Percentiles rank a stretch among this genome's conserved stretches.
These are phyloP conservation scores for Drusus annulatus DNA, from an alignment of 1,140 invertebrate species.

Conservation along the genomic window DNA sequence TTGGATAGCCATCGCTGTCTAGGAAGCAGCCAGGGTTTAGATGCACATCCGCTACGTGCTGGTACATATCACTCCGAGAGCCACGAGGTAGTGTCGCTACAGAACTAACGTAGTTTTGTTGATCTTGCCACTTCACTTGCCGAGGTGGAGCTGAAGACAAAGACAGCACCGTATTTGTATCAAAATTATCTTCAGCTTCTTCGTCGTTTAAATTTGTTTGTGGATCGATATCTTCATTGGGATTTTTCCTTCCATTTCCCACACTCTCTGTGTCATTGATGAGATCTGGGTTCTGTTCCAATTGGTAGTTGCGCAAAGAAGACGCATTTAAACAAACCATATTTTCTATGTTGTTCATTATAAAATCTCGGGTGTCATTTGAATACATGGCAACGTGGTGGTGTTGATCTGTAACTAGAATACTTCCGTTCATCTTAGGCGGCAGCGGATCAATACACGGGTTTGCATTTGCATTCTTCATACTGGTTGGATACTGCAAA, in stretches of 20 bases:
- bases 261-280: conserved; percentile 82
- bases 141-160: conserved; percentile 61
- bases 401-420: conserved; percentile 68
- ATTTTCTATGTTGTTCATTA: conserved; percentile 58
- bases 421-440: conserved; percentile 67
- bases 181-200: conserved; percentile 56
- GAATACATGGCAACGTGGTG: conserved; percentile 68
- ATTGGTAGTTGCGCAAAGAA: conserved; percentile 71
- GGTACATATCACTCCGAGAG: conserved; percentile 69
- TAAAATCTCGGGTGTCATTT: conserved; percentile 56
- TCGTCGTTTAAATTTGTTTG: conserved; percentile 54
- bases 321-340: conserved; percentile 50
- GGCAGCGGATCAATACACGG: conserved; percentile 56
- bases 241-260: conserved; percentile 75
- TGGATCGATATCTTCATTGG: conserved; percentile 66
- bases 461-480: conserved; percentile 64
- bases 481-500: conserved; percentile 68
- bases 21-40: conserved; percentile 78
- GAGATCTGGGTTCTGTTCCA: conserved; percentile 82
- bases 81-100: conserved; percentile 70
- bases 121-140: conserved; percentile 71
- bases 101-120: conserved; percentile 60
- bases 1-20: conserved; percentile 83
- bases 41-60: conserved; percentile 78
- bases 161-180: conserved; percentile 53